Evolutionary conservation across 2,888 invertebrate genomes (phyloP).

Genomic region (Idaea aversata): DNA sequence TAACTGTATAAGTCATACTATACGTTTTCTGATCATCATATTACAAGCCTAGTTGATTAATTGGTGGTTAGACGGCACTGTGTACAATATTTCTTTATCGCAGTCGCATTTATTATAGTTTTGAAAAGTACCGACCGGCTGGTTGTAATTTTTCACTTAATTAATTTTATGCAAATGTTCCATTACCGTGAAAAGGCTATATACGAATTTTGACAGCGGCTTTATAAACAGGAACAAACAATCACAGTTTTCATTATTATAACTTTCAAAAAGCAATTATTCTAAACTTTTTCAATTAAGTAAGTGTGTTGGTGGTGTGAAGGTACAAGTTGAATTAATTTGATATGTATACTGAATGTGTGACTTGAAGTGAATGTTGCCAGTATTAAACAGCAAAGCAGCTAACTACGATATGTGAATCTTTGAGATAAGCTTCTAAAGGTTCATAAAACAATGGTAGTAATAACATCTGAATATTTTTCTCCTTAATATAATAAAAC

Average conservation of each 20-base stretch:
- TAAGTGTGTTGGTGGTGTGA: conserved; percentile 15
- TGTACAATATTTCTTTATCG: background rate
- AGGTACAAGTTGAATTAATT: conserved; percentile 25
- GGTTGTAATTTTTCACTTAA: background rate
- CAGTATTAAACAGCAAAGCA: conserved; percentile 17
- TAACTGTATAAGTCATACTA: no score
- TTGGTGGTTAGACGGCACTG: background rate
- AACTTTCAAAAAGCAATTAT: conserved; percentile 6
- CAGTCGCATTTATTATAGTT: background rate
- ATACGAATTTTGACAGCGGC: background rate
- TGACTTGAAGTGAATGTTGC: conserved; percentile 19
- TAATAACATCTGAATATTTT: no score
- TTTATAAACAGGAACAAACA: background rate
- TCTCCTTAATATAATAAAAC: no score
- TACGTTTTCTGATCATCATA: no score
- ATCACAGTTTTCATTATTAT: background rate
- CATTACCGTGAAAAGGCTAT: background rate
- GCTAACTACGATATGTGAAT: background rate
- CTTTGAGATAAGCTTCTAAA: conserved; percentile 7
- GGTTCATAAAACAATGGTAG: background rate
- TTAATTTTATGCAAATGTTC: background rate
- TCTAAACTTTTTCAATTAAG: conserved; percentile 27
- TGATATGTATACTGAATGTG: conserved; percentile 13
- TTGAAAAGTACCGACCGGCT: background rate
- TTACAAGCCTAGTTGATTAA: no score